Base-by-base conservation (phyloP, 2,888 invertebrate genomes). In the Andrena dorsata region DNA sequence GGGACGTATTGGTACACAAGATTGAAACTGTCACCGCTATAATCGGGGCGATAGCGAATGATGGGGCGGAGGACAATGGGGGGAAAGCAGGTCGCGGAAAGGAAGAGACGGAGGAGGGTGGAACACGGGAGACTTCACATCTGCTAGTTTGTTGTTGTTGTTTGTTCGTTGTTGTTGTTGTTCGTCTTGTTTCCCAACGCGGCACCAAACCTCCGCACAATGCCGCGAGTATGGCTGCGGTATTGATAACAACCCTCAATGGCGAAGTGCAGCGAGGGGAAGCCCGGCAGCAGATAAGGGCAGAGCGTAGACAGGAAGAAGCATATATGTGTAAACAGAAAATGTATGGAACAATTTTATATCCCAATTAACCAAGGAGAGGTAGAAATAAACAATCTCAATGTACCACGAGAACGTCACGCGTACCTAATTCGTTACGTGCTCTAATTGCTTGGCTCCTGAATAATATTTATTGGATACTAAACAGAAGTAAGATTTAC, bases 1-100 rank as follows among this genome's bases (percentile, higher is more conserved):
- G 70, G 83, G 80, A 70, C 66, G 71, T 73, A 61, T 41, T 30
- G 70, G 66, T 63, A 70, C 56, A 68, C 47, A 86, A 86, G 88
- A 88, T 88, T 82, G 89, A 79, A 88, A 82, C 88, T 88, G 87
- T 85, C 88, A 83, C 53, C 76, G 81, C 76, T 85, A 83, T 88
- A 88, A 86, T 88, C 86, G 80, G 71, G 77, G 75, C 80, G 88
- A 86, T 84, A 90, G 83, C 79, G 86, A 80, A 79, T 82, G 89
- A 84, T 86, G 86, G 86, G 83, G 83, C 82, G 81, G 75, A 80
- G 76, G 71, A 86, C 83, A 89, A 86, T 84, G 83, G 69, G 74
- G 84, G 78, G 81, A 85, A 84, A 89, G 76, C 84, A 81, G 82
- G 84, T 84, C 81, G 83, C 80, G 76, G 82, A 68, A 77, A 83